These are phyloP conservation scores for Nomada ferruginata DNA, from an alignment of 2,888 invertebrate species.

Conservation along the genomic window DNA sequence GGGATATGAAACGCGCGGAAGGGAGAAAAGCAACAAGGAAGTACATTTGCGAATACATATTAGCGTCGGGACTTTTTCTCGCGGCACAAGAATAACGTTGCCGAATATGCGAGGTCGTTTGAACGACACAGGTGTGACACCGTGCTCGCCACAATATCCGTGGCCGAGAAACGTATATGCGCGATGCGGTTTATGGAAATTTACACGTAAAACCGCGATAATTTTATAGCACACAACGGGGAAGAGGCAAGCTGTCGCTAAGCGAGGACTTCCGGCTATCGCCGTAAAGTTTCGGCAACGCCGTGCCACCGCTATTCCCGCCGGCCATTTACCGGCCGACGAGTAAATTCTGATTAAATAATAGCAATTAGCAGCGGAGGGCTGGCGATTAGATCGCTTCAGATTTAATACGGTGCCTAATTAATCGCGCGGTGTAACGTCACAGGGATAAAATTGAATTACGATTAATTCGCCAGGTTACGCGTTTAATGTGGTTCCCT, in stretches of 20 bases:
- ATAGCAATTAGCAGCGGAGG: conserved; percentile 47
- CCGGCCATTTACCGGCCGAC: conserved; percentile 35
- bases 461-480: conserved; percentile 17
- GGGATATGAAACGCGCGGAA: too few relatives aligned
- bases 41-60: too few relatives aligned
- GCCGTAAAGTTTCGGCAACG: conserved; percentile 42
- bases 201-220: conserved; percentile 57
- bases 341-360: conserved; percentile 61
- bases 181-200: conserved; percentile 58
- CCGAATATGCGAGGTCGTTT: background rate
- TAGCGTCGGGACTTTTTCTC: background rate
- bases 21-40: too few relatives aligned
- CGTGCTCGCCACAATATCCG: conserved; percentile 36
- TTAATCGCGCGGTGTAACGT: conserved; percentile 47
- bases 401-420: conserved; percentile 54
- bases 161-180: conserved; percentile 14
- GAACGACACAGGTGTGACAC: conserved; percentile 29
- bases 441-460: conserved; percentile 43
- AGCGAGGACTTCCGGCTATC: conserved; percentile 28
- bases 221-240: conserved; percentile 35
- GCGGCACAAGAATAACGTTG: background rate
- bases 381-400: conserved; percentile 47
- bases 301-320: conserved; percentile 9
- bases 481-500: background rate
- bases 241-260: conserved; percentile 18